These are phyloP conservation scores for Zaprionus nigranus DNA, from an alignment of 1,140 invertebrate genomes.

Conservation along the genomic window DNA sequence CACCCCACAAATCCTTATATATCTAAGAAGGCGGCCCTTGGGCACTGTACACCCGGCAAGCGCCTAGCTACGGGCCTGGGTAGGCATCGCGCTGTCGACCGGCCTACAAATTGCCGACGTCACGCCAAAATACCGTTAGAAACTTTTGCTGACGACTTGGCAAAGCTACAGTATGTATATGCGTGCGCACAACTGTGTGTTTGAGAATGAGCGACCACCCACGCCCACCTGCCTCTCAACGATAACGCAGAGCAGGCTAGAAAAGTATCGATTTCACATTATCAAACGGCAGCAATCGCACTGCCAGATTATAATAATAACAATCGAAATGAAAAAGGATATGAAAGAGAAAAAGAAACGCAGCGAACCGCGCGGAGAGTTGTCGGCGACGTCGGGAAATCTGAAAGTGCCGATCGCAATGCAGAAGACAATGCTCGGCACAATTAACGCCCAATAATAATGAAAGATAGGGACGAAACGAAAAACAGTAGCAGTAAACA, in stretches of 20 bases:
- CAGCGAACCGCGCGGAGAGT: conserved; percentile 46
- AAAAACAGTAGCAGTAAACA: conserved; percentile 30
- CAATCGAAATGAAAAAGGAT: conserved; percentile 56
- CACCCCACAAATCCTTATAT: no score
- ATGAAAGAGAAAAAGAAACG: conserved; percentile 39
- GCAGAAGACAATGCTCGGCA: conserved; percentile 58
- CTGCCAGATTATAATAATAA: conserved; percentile 63
- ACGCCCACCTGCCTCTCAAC: conserved; percentile 29
- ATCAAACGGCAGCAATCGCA: conserved; percentile 68
- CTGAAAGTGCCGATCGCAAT: conserved; percentile 64
- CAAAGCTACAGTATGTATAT: conserved; percentile 30
- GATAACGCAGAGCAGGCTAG: conserved; percentile 22
- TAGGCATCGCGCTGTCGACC: conserved; percentile 11
- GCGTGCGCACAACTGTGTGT: neutral
- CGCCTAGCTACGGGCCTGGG: no score
- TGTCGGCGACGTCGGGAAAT: conserved; percentile 49
- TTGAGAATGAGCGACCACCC: conserved; percentile 30
- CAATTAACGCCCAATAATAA: conserved; percentile 72
- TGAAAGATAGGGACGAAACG: conserved; percentile 15
- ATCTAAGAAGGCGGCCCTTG: no score
- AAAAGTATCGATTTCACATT: conserved; percentile 76
- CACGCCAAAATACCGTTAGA: conserved; percentile 78
- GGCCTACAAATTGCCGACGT: conserved; percentile 70
- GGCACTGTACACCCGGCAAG: no score
- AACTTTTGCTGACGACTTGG: conserved; percentile 47